Evolutionary conservation across 2,113 vertebrate species (phyloP).

Genomic region (Cyprinus carpio): DNA sequence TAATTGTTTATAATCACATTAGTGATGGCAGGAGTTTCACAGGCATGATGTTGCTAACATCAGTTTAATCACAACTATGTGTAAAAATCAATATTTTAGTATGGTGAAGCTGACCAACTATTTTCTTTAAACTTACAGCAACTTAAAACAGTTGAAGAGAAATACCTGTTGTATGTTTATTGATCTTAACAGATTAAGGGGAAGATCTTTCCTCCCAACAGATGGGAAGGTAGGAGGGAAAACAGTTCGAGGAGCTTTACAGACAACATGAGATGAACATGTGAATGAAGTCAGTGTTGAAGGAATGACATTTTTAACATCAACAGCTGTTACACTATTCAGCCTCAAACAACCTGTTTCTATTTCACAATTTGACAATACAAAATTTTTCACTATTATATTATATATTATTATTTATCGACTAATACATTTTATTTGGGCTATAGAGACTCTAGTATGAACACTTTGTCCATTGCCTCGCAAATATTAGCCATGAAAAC

Average conservation of each 20-base stretch:
- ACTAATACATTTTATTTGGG: neutral
- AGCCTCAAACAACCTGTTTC: neutral
- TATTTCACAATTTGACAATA: neutral
- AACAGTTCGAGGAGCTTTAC: slow-evolving; percentile 2
- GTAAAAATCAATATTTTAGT: neutral
- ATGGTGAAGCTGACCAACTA: neutral
- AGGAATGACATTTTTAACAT: slow-evolving; percentile 16
- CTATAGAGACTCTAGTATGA: neutral
- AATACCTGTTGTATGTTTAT: neutral
- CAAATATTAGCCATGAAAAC: neutral
- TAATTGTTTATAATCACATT: slow-evolving; percentile 66
- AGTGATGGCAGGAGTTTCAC: slow-evolving; percentile 42
- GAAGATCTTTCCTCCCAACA: slow-evolving; percentile 20
- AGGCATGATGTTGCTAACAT: slow-evolving; percentile 2
- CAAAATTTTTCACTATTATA: no score
- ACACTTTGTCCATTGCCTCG: neutral
- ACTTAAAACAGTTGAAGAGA: neutral
- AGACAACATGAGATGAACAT: slow-evolving; percentile 11
- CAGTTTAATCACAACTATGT: neutral
- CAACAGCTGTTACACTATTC: slow-evolving; percentile 7
- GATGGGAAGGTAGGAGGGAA: slow-evolving; percentile 21
- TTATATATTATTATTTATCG: no score
- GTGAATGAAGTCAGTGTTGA: neutral
- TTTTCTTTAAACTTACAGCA: neutral
- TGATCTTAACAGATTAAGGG: slow-evolving; percentile 39